Conservation (phyloP, 2,888 invertebrate genomes). For the Leistus spinibarbis region DNA sequence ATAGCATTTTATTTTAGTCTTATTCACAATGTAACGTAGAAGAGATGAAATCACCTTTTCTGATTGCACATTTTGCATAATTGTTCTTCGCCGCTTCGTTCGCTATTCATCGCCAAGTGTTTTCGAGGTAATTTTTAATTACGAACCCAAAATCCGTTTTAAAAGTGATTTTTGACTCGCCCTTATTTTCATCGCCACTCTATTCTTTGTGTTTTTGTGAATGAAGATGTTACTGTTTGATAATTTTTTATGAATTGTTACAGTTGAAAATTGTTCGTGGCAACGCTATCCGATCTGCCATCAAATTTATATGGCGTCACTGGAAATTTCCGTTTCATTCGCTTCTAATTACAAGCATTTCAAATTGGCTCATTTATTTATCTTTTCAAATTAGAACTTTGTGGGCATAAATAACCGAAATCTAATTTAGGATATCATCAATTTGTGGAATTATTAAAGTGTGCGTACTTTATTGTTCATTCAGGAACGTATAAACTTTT, state of each 20-base stretch:
- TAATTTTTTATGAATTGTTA: constrained; percentile 33
- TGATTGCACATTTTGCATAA: constrained; percentile 37
- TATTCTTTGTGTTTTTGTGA: not conserved
- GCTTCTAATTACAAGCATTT: not conserved
- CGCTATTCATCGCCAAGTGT: constrained; percentile 8
- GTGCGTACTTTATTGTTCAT: not conserved
- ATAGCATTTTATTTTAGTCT: not conserved
- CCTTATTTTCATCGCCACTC: not conserved
- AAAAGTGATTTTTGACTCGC: constrained; percentile 19
- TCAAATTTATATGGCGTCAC: not conserved
- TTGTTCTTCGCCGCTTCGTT: constrained; percentile 13
- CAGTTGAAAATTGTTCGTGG: not conserved
- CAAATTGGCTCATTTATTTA: not conserved
- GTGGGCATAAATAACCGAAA: not conserved
- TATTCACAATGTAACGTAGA: not conserved
- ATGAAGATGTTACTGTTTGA: constrained; percentile 19
- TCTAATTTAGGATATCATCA: not conserved
- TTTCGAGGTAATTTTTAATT: constrained; percentile 34
- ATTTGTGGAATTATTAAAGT: not conserved
- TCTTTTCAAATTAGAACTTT: not conserved
- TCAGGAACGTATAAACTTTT: not conserved
- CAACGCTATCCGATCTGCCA: not conserved
- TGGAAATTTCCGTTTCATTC: not conserved
- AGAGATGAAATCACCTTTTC: constrained; percentile 15
- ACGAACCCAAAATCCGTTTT: constrained; percentile 15